Conservation (phyloP, 2,797 vertebrate species). For the Smutsia temminckii region DNA sequence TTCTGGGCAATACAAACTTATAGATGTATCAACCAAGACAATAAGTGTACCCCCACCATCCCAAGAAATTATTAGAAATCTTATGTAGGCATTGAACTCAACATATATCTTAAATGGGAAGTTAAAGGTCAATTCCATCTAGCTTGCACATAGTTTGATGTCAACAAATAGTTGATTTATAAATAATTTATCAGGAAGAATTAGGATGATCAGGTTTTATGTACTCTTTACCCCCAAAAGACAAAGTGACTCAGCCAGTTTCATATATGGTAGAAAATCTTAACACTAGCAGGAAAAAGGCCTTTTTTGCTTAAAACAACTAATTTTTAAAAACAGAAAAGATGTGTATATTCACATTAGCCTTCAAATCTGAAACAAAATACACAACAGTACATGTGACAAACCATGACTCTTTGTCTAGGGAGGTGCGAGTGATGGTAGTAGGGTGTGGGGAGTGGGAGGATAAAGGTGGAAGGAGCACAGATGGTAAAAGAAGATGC, state of each 20-base stretch:
- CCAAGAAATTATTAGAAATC: neutral
- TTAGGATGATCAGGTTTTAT: neutral
- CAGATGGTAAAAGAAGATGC: neutral
- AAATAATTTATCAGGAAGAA: neutral
- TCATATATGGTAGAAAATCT: neutral
- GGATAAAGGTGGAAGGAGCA: rapidly evolving
- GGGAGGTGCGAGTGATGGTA: no score
- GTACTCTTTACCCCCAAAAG: neutral
- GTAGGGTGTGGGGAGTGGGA: rapidly evolving
- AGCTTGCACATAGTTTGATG: neutral
- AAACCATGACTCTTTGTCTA: neutral
- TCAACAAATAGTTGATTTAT: neutral
- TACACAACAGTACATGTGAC: neutral
- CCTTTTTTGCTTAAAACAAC: neutral
- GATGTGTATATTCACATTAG: neutral
- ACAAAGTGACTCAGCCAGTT: neutral
- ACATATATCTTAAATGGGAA: neutral
- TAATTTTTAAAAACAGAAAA: neutral
- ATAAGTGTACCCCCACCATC: neutral
- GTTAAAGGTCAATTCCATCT: neutral
- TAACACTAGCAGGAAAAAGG: neutral
- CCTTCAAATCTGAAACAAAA: neutral
- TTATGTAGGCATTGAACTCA: neutral
- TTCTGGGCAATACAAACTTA: neutral
- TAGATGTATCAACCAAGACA: neutral